These are phyloP conservation scores for Eulemur rubriventer DNA, from an alignment of 2,797 vertebrate species.

Conservation along the genomic window DNA sequence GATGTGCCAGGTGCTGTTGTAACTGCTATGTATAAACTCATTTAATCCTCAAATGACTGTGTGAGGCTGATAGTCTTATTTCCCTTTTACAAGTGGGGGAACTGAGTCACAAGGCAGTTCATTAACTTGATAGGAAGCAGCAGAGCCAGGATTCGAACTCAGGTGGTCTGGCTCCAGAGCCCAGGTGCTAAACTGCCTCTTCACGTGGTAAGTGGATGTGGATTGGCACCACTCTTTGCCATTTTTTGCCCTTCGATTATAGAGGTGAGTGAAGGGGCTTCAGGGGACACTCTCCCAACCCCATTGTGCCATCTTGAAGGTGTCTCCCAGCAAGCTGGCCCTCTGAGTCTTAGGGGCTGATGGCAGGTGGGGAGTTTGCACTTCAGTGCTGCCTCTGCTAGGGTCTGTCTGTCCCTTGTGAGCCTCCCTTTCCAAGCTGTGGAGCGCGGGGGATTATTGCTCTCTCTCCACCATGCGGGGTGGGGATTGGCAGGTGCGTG, in stretches of 20 bases:
- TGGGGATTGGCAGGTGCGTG: background rate
- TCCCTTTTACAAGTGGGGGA: background rate
- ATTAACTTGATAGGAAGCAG: background rate
- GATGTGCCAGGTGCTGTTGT: background rate
- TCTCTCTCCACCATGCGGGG: background rate
- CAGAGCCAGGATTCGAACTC: background rate
- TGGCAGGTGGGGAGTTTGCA: background rate
- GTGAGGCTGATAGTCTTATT: background rate
- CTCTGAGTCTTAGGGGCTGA: background rate
- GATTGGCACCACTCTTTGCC: background rate
- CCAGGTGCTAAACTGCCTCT: background rate
- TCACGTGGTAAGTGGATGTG: rapidly evolving
- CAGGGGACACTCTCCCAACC: background rate
- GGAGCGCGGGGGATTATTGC: too few species aligned
- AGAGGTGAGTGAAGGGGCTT: background rate
- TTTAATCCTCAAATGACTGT: background rate
- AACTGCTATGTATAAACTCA: background rate
- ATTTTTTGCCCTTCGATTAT: background rate
- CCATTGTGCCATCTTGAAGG: background rate
- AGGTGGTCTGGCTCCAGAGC: background rate
- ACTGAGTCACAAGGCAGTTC: background rate
- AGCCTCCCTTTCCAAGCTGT: background rate
- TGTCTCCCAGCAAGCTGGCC: background rate
- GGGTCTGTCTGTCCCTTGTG: background rate
- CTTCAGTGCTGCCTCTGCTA: background rate